Percentiles rank a stretch among this genome's conserved stretches.
These are phyloP conservation scores for Oncorhynchus masou DNA, from an alignment of 2,113 vertebrate genomes.

Conservation along the genomic window DNA sequence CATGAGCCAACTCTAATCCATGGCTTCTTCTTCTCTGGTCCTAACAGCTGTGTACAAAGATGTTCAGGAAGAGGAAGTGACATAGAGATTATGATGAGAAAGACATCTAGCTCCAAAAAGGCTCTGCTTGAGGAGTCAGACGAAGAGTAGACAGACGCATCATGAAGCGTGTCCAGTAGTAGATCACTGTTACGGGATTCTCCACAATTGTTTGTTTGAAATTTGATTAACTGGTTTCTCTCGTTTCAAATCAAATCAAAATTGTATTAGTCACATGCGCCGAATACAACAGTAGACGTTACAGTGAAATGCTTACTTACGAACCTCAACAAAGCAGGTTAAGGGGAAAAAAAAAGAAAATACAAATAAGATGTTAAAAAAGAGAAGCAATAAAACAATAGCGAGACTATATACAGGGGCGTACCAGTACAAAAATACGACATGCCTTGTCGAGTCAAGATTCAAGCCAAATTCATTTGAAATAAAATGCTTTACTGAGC, in stretches of 20 bases:
- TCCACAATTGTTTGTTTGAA: too few species aligned
- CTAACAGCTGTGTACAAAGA: conserved; percentile 47
- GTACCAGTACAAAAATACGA: too few species aligned
- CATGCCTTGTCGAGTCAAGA: not conserved
- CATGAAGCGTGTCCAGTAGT: not conserved
- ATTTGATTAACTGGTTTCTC: not conserved
- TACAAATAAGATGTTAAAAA: too few species aligned
- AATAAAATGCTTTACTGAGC: not conserved
- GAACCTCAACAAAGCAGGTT: too few species aligned
- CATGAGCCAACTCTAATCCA: not conserved
- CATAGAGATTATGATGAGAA: conserved; percentile 69
- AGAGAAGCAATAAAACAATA: too few species aligned
- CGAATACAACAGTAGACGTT: too few species aligned
- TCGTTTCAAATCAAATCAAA: too few species aligned
- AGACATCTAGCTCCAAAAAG: conserved; percentile 63
- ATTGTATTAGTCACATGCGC: too few species aligned
- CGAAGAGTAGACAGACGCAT: conserved; percentile 64
- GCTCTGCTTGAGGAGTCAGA: conserved; percentile 76
- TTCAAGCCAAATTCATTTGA: not conserved
- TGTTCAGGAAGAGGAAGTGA: conserved; percentile 26
- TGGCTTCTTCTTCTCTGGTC: not conserved
- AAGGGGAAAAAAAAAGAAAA: too few species aligned
- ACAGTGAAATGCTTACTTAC: too few species aligned
- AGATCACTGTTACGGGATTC: too few species aligned
- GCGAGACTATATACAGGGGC: too few species aligned